Base-by-base conservation (phyloP, 2,888 invertebrate species). In the Orthosia gothica region DNA sequence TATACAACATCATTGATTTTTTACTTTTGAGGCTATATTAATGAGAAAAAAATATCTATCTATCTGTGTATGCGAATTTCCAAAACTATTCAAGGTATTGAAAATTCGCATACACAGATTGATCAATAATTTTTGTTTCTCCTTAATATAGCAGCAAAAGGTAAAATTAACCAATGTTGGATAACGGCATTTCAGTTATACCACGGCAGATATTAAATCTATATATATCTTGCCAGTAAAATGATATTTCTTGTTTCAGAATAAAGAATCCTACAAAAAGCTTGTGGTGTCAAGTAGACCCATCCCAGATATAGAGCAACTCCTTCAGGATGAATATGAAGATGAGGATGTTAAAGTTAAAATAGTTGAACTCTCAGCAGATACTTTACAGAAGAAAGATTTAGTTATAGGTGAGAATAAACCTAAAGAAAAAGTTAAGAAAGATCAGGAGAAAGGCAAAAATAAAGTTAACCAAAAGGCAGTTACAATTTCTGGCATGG, bases 341-440 rank as follows among this genome's bases (percentile, higher is more conserved):
- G 97, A 98, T 87, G 98, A 98, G 55, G 97, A 98, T 91, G 98
- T 98, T 0, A 98, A 98, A 83, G 98, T 98, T 0, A 98, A 98
- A 95, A 98, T 98, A 76, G 97, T 98, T 0, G 98, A 98, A 91
- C 93, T 98, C 13, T 97, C 98, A 23, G 95, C 98, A 55, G 97
- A 97, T 76, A 97, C 98, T 68, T 94, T 98, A 58, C 97, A 98
- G n/a, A 97, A 97, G 74, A 97, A 97, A 89, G 97, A 97, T 86
- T 97, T 98, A 88, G 97, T 98, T 92, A 98, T 98, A 77, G 98
- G 98, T 13, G 97, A 97, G 72, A 98, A 98, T 91, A 97, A 95
- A 89, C 97, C 97, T 49, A 93, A 91, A 84, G 92, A 92, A 84
- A 85, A 74, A n/a, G 62, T 76, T 5, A 81, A 86, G 70, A 90